Conservation (phyloP, 2,113 vertebrate species). For the Manacus vitellinus region DNA sequence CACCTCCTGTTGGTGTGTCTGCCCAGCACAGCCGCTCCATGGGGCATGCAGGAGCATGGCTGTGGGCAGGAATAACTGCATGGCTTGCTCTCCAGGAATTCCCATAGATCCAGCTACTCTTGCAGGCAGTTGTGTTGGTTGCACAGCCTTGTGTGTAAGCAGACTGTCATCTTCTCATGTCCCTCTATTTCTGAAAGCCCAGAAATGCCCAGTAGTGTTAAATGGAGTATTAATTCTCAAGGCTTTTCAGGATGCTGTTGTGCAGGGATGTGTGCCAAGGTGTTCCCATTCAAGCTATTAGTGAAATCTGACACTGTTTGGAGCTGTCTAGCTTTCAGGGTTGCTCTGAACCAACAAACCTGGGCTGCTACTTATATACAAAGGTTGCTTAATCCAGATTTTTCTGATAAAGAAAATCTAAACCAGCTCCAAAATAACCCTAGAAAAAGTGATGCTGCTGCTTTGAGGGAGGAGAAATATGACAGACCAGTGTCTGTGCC, state of each 20-base stretch:
- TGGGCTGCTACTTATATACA: not conserved
- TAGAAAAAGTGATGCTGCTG: not conserved
- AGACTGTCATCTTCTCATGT: fast-evolving
- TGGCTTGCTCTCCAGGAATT: not conserved
- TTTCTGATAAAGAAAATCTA: not conserved
- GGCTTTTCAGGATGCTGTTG: not conserved
- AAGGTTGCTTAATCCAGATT: not conserved
- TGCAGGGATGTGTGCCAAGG: not conserved
- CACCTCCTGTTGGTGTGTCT: fast-evolving
- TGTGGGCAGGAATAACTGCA: not conserved
- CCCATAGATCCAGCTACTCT: not conserved
- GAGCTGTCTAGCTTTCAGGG: not conserved
- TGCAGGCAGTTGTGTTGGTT: not conserved
- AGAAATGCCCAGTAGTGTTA: not conserved
- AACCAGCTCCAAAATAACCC: not conserved
- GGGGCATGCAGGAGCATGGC: not conserved
- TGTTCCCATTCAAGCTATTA: not conserved
- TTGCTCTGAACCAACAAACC: not conserved
- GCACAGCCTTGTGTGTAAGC: not conserved
- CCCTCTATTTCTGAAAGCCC: not conserved
- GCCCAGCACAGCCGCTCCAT: fast-evolving
- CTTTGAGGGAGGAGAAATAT: not conserved
- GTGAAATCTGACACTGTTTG: not conserved
- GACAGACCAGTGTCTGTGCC: not conserved
- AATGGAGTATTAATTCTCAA: not conserved